A percentile compares a stretch with the other conserved stretches of the same genome.
phyloP scores from a whole-genome alignment of 2,113 vertebrate species.

The Sturnira hondurensis region DNA sequence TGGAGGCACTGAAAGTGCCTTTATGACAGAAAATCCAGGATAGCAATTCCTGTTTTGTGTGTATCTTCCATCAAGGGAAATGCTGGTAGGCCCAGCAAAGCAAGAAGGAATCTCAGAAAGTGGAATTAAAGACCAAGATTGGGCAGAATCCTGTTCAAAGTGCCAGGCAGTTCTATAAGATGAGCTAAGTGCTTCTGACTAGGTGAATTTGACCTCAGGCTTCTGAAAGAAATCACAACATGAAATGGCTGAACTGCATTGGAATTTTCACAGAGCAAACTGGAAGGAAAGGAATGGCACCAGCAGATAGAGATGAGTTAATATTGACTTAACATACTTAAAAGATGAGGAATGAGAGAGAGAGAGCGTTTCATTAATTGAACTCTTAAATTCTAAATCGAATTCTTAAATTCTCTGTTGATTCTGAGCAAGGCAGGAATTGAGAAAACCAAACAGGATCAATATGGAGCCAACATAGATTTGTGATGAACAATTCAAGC shows the following conservation, averaged over 20 bases:
- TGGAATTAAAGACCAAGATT: background rate
- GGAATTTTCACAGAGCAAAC: background rate
- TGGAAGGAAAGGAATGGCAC: background rate
- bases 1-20: background rate
- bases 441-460: slow-evolving; percentile 48
- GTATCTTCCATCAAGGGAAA: background rate
- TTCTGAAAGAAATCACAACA: background rate
- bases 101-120: background rate
- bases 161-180: background rate
- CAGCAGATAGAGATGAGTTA: background rate
- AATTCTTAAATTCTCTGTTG: slow-evolving; percentile 48
- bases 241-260: background rate
- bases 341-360: background rate
- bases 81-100: background rate
- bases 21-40: background rate
- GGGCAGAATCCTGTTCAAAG: background rate
- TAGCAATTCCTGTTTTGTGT: background rate
- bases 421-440: slow-evolving; percentile 40
- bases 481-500: slow-evolving; percentile 50
- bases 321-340: slow-evolving; percentile 13
- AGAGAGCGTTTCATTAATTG: background rate
- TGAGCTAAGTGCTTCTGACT: background rate
- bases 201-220: background rate
- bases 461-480: slow-evolving; percentile 17
- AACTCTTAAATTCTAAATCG: slow-evolving; percentile 29